phyloP scores from a whole-genome alignment of 2,797 vertebrate genomes.

The Lycodopsis pacificus region DNA sequence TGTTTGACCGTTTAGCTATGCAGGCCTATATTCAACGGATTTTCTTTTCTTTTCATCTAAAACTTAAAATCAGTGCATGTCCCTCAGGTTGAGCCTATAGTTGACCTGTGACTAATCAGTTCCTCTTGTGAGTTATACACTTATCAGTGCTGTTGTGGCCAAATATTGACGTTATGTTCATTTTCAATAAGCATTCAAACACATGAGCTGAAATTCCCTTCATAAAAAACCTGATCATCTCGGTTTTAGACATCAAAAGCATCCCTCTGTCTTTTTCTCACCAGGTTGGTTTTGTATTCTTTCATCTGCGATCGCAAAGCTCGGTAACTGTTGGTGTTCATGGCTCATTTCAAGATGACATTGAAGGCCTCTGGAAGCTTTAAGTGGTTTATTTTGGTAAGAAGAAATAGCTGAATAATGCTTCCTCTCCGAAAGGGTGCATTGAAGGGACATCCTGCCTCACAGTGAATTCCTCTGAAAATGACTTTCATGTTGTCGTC shows the following conservation, averaged over 20 bases:
- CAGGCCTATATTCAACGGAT: background rate
- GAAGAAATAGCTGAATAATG: slow-evolving; percentile 15
- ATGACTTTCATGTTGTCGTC: slow-evolving; percentile 33
- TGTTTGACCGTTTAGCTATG: background rate
- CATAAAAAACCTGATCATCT: slow-evolving; percentile 28
- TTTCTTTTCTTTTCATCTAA: background rate
- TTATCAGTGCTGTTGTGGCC: background rate
- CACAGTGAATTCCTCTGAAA: slow-evolving; percentile 19
- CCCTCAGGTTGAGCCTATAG: background rate
- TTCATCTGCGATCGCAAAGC: slow-evolving; percentile 62
- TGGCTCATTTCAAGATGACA: slow-evolving; percentile 47
- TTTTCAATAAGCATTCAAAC: slow-evolving; percentile 22
- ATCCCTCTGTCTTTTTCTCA: slow-evolving; percentile 22
- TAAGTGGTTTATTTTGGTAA: slow-evolving; percentile 39
- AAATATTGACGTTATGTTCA: slow-evolving; percentile 4
- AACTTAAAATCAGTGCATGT: background rate
- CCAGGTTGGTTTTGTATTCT: slow-evolving; percentile 35
- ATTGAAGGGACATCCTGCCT: slow-evolving; percentile 20
- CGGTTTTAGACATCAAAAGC: slow-evolving; percentile 47
- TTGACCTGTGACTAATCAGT: background rate
- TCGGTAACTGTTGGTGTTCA: slow-evolving; percentile 24
- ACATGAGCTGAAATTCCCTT: slow-evolving; percentile 5
- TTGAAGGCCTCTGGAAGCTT: slow-evolving; percentile 30
- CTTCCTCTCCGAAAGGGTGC: background rate
- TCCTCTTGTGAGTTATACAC: background rate